Conservation (phyloP, 1,140 invertebrate genomes). For the Capitella teleta region DNA sequence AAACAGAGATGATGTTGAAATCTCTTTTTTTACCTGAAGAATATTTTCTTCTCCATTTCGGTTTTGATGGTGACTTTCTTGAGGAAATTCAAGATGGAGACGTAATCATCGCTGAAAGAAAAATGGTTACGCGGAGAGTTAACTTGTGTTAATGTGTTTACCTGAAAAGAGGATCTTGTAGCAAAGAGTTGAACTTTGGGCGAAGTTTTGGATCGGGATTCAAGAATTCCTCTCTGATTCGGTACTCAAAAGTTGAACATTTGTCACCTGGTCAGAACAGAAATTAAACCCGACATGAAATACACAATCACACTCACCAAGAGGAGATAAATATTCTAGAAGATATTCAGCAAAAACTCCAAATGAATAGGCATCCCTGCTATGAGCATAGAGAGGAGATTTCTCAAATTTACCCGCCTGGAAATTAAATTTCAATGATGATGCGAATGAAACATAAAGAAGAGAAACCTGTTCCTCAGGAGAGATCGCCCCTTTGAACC, state of each 20-base stretch:
- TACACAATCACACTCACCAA: too few species aligned
- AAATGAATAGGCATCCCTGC: slow-evolving; percentile 69
- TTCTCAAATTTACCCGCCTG: slow-evolving; percentile 38
- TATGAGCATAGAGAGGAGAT: slow-evolving; percentile 38
- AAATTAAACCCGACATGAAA: too few species aligned
- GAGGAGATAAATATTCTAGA: slow-evolving; percentile 55
- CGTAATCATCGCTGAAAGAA: slow-evolving; percentile 66
- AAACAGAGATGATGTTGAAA: neutral
- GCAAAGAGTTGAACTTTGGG: slow-evolving; percentile 19
- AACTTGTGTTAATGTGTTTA: slow-evolving; percentile 14
- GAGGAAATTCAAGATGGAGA: slow-evolving; percentile 67
- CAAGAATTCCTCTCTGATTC: slow-evolving; percentile 26
- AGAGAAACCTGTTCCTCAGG: slow-evolving; percentile 52
- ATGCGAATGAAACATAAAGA: neutral
- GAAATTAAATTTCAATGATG: slow-evolving; percentile 5
- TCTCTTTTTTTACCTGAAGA: slow-evolving; percentile 52
- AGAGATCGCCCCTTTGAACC: slow-evolving; percentile 58
- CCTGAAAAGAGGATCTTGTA: slow-evolving; percentile 30
- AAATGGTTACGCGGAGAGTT: too few species aligned
- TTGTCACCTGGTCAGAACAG: too few species aligned
- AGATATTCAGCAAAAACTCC: slow-evolving; percentile 64
- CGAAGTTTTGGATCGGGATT: slow-evolving; percentile 23
- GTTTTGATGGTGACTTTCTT: slow-evolving; percentile 66
- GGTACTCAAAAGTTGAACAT: slow-evolving; percentile 27
- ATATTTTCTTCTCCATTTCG: slow-evolving; percentile 59